Base-by-base conservation (phyloP, 2,888 invertebrate species). In the Lymantria monacha region DNA sequence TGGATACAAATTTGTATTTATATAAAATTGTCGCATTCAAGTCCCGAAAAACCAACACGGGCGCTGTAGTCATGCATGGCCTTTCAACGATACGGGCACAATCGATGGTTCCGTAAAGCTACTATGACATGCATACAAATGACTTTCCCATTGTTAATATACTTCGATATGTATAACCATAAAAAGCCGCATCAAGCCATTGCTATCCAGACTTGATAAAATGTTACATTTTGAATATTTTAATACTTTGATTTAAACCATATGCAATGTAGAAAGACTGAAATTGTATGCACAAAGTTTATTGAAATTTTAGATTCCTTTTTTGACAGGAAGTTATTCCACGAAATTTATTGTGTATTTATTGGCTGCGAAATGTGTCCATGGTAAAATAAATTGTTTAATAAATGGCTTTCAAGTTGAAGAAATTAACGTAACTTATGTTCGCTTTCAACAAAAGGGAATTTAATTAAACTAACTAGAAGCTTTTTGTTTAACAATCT, bases 41-140 rank as follows among this genome's bases (percentile, higher is more conserved):
- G 22, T 22, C 22, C 22, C 22, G 22, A 2, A 22, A 22, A 22
- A 5, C 2, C 22, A 22, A 22, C 22, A 22, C 22, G 22, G 22
- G 22, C 5, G 5, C 22, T 22, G 22, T 22, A 5, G 22, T 5
- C 22, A 70, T 60, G 72, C 70, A 78, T 79, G 77, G 80, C 81
- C 77, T 73, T 72, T 70, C 70, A 70, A 72, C 74, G 74, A 83
- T 86, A 76, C 82, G 86, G 87, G 88, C 70, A 65, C 76, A 73
- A 82, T 81, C 82, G 76, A 69, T 73, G 63, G 71, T 69, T 67
- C 64, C 67, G 71, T 63, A 72, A 67, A 67, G 75, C 84, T 49
- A 55, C 51, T 57, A 53, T 68, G 72, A 46, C 68, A 51, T 66
- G 89, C 81, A 89, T 89, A 88, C 83, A 72, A 88, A 89, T 85